These are phyloP conservation scores for Propithecus deckenii DNA, from an alignment of 2,797 vertebrate species.

Conservation along the genomic window DNA sequence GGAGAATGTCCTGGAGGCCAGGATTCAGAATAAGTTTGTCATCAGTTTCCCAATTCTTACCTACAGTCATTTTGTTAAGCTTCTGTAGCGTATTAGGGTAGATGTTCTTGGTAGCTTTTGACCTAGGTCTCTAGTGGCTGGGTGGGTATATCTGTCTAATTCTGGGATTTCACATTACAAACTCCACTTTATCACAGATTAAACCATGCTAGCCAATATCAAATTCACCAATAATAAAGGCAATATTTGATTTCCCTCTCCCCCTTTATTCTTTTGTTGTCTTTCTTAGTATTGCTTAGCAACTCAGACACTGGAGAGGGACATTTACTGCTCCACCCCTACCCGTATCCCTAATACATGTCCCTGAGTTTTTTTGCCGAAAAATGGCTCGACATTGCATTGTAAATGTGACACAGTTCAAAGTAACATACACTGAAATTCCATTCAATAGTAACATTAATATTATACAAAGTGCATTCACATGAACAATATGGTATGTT, in stretches of 20 bases:
- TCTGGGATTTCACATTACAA: background rate
- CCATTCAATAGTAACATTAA: background rate
- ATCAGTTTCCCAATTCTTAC: background rate
- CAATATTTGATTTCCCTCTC: background rate
- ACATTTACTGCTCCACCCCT: background rate
- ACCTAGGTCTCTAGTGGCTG: background rate
- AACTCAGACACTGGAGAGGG: background rate
- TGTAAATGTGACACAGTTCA: background rate
- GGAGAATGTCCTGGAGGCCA: background rate
- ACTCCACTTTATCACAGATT: background rate
- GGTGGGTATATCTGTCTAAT: background rate
- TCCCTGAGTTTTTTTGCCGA: background rate
- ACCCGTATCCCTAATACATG: background rate
- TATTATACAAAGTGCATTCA: background rate
- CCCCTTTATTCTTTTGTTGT: background rate
- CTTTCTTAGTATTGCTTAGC: background rate
- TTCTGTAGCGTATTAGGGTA: background rate
- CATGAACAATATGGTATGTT: background rate
- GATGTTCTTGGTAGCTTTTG: background rate
- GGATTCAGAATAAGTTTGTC: background rate
- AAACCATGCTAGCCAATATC: background rate
- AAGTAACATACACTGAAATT: background rate
- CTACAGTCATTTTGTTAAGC: background rate
- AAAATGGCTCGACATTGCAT: background rate
- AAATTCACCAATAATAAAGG: background rate